Conservation (phyloP, 64 coral and sea anemone species). For the Montipora sp. region DNA sequence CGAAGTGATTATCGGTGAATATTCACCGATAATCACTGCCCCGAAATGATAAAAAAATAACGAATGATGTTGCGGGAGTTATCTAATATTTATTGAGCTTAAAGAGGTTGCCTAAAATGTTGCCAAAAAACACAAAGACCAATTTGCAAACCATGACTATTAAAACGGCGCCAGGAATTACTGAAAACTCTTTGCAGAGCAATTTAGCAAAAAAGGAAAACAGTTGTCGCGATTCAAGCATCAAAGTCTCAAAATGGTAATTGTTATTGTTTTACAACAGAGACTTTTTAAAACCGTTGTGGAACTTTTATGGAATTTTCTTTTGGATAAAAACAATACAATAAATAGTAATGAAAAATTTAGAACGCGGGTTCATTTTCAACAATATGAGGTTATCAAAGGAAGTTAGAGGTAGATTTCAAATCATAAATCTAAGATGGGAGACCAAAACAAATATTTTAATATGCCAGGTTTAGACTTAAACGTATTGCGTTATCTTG, state of each 20-base stretch:
- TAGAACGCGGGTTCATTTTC: neutral
- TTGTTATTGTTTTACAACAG: no score
- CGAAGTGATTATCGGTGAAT: no score
- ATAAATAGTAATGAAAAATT: conserved; percentile 4
- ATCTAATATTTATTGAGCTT: neutral
- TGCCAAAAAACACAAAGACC: neutral
- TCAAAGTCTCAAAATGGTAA: no score
- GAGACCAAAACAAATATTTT: neutral
- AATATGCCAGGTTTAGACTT: neutral
- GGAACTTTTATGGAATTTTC: neutral
- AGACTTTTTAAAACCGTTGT: no score
- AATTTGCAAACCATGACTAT: neutral
- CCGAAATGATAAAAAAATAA: no score
- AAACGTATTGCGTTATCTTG: neutral
- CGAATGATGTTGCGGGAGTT: neutral
- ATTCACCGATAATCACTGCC: no score
- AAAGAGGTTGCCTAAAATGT: neutral
- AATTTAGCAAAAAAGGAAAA: no score
- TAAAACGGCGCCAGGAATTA: neutral
- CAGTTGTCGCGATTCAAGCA: no score
- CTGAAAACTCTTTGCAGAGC: no score
- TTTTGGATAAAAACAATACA: neutral
- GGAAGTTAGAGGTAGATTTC: neutral
- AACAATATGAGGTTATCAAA: neutral
- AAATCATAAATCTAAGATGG: neutral